A percentile compares a stretch with the other conserved stretches of the same genome.
phyloP scores from a whole-genome alignment of 2,113 vertebrate species.

The Morone chrysops region DNA sequence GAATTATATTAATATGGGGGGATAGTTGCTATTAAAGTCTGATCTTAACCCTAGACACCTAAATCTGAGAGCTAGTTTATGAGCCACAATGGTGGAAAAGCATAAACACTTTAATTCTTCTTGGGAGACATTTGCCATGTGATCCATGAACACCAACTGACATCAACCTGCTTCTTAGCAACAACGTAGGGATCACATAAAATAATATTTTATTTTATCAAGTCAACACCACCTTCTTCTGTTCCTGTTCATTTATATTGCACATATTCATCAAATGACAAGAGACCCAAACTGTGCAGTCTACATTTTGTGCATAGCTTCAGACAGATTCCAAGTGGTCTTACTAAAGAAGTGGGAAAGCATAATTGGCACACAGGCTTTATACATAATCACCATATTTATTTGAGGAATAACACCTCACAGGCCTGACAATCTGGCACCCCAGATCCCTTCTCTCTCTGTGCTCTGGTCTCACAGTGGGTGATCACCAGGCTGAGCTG shows the following conservation, averaged over 20 bases:
- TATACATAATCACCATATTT: conserved; percentile 82
- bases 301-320: conserved; percentile 35
- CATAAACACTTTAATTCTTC: conserved; percentile 15
- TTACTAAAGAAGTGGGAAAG: conserved; percentile 66
- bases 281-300: neutral
- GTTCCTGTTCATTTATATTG: neutral
- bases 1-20: neutral
- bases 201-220: neutral
- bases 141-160: neutral
- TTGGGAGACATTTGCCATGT: neutral
- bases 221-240: neutral
- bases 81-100: conserved; percentile 7
- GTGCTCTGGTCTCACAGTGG: conserved; percentile 70
- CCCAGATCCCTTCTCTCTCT: conserved; percentile 61
- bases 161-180: conserved; percentile 22
- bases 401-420: conserved; percentile 81
- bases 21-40: neutral
- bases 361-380: conserved; percentile 73
- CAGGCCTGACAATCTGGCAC: conserved; percentile 71
- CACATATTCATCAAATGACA: conserved; percentile 3
- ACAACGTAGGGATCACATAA: conserved; percentile 20
- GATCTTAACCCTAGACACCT: neutral
- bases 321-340: conserved; percentile 55
- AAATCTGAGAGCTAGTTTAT: neutral
- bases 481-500: conserved; percentile 77